phyloP scores from a whole-genome alignment of 2,797 vertebrate species.

The Coregonus sp. region DNA sequence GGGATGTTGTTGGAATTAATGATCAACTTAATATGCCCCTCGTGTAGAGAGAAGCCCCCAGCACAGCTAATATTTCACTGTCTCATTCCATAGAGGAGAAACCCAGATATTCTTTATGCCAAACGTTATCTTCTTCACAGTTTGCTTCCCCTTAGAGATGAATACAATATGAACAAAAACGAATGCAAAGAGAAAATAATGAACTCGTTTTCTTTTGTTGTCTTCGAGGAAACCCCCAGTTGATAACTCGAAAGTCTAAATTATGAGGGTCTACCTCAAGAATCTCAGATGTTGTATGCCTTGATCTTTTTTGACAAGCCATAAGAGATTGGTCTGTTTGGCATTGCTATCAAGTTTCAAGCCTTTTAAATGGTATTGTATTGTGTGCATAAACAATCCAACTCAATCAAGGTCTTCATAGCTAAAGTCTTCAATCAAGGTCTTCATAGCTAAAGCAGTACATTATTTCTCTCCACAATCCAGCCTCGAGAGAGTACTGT shows the following conservation, averaged over 20 bases:
- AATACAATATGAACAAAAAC: conserved; percentile 54
- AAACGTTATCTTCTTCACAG: conserved; percentile 57
- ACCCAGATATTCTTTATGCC: conserved; percentile 64
- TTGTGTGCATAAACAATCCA: not conserved
- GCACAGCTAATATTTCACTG: conserved; percentile 22
- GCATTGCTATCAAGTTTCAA: conserved; percentile 10
- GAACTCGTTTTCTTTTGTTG: conserved; percentile 51
- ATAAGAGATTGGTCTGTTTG: conserved; percentile 36
- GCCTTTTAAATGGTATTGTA: conserved; percentile 13
- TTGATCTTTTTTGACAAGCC: not conserved
- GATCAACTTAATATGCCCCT: conserved; percentile 31
- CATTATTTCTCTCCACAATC: conserved; percentile 1
- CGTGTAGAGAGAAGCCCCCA: conserved; percentile 29
- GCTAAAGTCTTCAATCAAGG: too few species aligned
- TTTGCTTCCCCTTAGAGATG: conserved; percentile 63
- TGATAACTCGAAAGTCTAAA: conserved; percentile 40
- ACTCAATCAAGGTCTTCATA: not conserved
- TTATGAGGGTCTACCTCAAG: conserved; percentile 5
- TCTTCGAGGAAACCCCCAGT: conserved; percentile 54
- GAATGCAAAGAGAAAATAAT: conserved; percentile 51
- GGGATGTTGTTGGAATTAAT: conserved; percentile 52
- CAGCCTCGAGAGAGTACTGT: not conserved
- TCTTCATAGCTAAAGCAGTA: not conserved
- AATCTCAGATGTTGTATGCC: conserved; percentile 2
- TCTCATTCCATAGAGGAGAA: conserved; percentile 61